Conservation (phyloP, 2,888 invertebrate genomes). For the Aphidius colemani region DNA sequence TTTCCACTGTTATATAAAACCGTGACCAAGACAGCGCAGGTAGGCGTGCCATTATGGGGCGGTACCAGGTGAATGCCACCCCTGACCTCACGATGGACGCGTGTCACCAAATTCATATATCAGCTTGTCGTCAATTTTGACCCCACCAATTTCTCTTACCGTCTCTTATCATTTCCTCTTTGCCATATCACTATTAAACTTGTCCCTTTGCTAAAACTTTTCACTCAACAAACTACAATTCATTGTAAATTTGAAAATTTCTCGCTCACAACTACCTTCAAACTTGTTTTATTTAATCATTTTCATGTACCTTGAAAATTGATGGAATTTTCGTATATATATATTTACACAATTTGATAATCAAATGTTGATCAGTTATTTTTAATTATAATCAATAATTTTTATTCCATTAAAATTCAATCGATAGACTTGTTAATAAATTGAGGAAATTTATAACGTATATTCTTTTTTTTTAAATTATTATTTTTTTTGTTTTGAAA, state of each 20-base stretch:
- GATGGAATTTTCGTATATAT: too few species aligned
- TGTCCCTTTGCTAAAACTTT: not conserved
- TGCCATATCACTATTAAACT: not conserved
- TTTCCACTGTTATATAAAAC: not conserved
- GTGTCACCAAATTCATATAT: slow-evolving; percentile 43
- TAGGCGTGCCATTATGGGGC: slow-evolving; percentile 58
- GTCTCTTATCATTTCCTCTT: slow-evolving; percentile 1
- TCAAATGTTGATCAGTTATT: too few species aligned
- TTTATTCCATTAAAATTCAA: not conserved
- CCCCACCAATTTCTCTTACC: not conserved
- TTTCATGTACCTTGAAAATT: too few species aligned
- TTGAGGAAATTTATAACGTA: slow-evolving; percentile 15
- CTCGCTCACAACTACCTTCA: too few species aligned
- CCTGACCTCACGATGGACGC: slow-evolving; percentile 46
- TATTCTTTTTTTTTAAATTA: not conserved
- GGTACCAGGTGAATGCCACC: slow-evolving; percentile 55
- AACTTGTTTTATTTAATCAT: too few species aligned
- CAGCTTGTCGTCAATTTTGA: slow-evolving; percentile 28
- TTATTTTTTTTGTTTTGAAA: not conserved
- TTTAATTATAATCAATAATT: not conserved
- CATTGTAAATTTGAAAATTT: too few species aligned
- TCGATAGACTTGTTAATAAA: slow-evolving; percentile 30
- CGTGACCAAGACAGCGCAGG: slow-evolving; percentile 49
- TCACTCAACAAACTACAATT: slow-evolving; percentile 1
- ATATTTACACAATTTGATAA: too few species aligned